These are phyloP conservation scores for Enchytraeus crypticus DNA, from an alignment of 2,888 invertebrate species.

Conservation along the genomic window DNA sequence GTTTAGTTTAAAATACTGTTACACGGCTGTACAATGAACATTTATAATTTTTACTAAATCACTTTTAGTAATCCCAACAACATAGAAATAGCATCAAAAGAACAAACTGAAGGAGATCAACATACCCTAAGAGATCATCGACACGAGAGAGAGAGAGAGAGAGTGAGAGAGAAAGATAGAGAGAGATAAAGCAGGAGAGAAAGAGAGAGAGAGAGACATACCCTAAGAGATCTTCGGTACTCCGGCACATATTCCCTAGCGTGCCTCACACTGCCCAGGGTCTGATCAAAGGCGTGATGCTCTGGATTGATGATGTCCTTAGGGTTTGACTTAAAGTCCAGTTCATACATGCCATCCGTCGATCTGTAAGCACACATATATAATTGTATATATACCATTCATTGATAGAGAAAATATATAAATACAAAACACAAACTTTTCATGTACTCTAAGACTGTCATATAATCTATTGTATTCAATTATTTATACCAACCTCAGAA, in stretches of 20 bases:
- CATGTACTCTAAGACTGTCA: too few relatives aligned
- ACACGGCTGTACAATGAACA: too few relatives aligned
- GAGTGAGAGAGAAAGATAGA: too few relatives aligned
- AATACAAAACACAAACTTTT: too few relatives aligned
- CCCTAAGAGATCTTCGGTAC: constrained; percentile 39
- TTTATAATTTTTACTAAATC: background rate
- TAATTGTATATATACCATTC: background rate
- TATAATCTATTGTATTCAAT: too few relatives aligned
- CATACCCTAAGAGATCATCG: too few relatives aligned
- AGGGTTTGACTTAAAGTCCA: constrained; percentile 41
- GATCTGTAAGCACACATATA: too few relatives aligned
- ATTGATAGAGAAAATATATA: background rate
- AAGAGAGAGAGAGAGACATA: too few relatives aligned
- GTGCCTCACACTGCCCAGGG: constrained; percentile 33
- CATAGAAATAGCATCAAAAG: background rate
- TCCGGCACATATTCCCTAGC: constrained; percentile 32
- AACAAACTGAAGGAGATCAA: too few relatives aligned
- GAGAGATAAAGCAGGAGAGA: too few relatives aligned
- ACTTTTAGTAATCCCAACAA: background rate
- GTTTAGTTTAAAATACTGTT: background rate
- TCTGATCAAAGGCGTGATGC: constrained; percentile 35
- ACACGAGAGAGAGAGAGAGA: too few relatives aligned
- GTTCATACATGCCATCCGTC: constrained; percentile 33
- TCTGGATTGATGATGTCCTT: constrained; percentile 42
- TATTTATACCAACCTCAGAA: too few relatives aligned